A percentile compares a stretch with the other conserved stretches of the same genome.
Evolutionary conservation across 2,113 vertebrate genomes (phyloP).

Genomic region (Neogale vison): DNA sequence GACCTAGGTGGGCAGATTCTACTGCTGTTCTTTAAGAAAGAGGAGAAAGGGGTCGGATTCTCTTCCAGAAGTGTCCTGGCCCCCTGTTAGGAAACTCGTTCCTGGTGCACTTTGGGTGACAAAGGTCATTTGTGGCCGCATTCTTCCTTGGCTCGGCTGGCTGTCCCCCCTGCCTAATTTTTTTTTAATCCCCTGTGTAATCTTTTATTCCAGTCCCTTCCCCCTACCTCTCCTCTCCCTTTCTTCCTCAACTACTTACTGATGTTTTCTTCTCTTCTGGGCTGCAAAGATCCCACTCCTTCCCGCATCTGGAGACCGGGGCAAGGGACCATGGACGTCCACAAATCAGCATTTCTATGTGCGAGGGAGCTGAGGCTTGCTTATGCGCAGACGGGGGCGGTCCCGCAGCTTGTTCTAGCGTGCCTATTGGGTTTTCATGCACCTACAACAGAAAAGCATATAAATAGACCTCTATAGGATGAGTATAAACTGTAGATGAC

Average conservation of each 20-base stretch:
- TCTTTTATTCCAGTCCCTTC: background rate
- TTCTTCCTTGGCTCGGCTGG: background rate
- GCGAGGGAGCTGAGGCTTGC: background rate
- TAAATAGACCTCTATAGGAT: background rate
- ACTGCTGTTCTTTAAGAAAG: background rate
- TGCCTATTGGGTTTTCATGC: background rate
- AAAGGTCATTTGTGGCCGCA: background rate
- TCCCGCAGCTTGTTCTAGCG: background rate
- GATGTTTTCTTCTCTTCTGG: background rate
- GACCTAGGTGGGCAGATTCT: slow-evolving; percentile 12
- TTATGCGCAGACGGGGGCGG: background rate
- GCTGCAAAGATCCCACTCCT: background rate
- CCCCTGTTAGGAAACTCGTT: background rate
- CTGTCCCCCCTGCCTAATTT: background rate
- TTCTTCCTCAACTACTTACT: background rate
- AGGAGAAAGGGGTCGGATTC: background rate
- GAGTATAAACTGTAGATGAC: background rate
- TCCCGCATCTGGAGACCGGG: background rate
- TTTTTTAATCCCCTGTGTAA: background rate
- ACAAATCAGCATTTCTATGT: background rate
- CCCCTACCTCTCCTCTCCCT: background rate
- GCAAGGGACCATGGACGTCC: background rate
- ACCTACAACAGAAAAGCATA: background rate
- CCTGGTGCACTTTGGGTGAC: background rate
- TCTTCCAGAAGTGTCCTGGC: background rate